phyloP scores from a whole-genome alignment of 2,113 vertebrate genomes.

The Onychostoma macrolepis region DNA sequence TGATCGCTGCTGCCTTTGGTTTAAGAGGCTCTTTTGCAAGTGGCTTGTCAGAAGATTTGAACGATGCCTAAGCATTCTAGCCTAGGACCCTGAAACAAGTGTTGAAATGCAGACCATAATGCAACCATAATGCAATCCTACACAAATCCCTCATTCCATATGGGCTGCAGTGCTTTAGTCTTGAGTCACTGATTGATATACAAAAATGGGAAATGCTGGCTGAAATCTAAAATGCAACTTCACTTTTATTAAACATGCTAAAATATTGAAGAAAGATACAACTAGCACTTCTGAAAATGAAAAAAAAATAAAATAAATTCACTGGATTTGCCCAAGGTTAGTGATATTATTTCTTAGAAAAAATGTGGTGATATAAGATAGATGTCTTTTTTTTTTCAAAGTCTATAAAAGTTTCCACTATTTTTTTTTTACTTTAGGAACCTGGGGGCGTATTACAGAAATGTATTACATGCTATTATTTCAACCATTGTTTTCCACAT shows the following conservation, averaged over 20 bases:
- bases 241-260: background rate
- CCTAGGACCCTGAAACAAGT: background rate
- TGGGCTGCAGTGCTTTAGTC: background rate
- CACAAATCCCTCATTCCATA: background rate
- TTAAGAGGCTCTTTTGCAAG: background rate
- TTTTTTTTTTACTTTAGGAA: background rate
- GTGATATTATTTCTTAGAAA: background rate
- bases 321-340: background rate
- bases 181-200: background rate
- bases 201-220: background rate
- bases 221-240: background rate
- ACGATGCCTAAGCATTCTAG: background rate
- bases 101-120: background rate
- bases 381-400: too few species aligned
- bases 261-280: background rate
- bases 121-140: background rate
- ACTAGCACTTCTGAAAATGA: background rate
- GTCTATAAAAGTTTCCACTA: background rate
- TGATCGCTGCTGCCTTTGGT: background rate
- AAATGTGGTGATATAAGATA: background rate
- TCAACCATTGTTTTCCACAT: background rate
- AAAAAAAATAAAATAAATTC: too few species aligned
- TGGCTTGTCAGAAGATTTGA: slow-evolving; percentile 1
- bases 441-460: too few species aligned
- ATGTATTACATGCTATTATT: background rate